Conservation (phyloP, 2,888 invertebrate genomes). For the Panzeria rudis region DNA sequence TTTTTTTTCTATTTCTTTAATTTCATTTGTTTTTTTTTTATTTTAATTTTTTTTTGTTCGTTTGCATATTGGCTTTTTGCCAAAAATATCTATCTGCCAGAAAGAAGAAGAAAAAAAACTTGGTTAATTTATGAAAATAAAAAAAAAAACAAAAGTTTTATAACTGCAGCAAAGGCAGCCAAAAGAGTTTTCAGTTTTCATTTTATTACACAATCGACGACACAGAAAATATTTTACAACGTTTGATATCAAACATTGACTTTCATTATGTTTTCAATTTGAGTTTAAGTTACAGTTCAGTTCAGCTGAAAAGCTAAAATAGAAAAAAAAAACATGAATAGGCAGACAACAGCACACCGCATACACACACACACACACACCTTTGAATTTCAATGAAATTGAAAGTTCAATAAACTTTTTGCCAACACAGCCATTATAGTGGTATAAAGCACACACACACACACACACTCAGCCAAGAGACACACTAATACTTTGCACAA, state of each 20-base stretch:
- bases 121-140: slow-evolving; percentile 51
- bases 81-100: slow-evolving; percentile 12
- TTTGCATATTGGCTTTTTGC: slow-evolving; percentile 52
- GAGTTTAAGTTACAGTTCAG: slow-evolving; percentile 60
- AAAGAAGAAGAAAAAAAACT: slow-evolving; percentile 31
- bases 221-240: slow-evolving; percentile 50
- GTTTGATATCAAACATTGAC: slow-evolving; percentile 69
- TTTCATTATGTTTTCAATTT: slow-evolving; percentile 64
- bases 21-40: neutral
- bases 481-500: neutral
- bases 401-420: slow-evolving; percentile 82
- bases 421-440: slow-evolving; percentile 48
- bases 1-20: neutral
- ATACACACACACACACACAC: slow-evolving; percentile 40
- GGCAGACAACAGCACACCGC: neutral
- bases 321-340: slow-evolving; percentile 21
- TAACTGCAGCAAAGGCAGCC: slow-evolving; percentile 29
- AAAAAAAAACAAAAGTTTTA: slow-evolving; percentile 26
- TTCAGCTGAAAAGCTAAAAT: slow-evolving; percentile 41
- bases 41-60: neutral
- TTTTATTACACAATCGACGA: slow-evolving; percentile 66
- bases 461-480: neutral
- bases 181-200: slow-evolving; percentile 59
- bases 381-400: slow-evolving; percentile 78
- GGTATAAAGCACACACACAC: slow-evolving; percentile 36